phyloP scores from a whole-genome alignment of 1,140 invertebrate species.

The Phortica variegata region DNA sequence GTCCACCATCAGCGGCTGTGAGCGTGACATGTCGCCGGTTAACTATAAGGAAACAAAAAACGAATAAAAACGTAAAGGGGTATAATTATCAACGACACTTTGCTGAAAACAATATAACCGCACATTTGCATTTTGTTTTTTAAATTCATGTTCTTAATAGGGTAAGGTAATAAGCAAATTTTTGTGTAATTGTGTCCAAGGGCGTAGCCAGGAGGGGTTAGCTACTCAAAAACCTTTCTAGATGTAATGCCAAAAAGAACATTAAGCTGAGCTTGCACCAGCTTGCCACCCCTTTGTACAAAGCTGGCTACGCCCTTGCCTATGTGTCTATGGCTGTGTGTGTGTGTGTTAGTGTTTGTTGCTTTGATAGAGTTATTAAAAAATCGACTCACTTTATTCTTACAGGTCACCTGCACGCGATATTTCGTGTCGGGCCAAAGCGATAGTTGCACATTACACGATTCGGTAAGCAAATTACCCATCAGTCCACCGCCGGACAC shows the following conservation, averaged over 20 bases:
- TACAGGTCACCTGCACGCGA: conserved; percentile 70
- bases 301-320: no score
- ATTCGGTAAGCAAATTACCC: conserved; percentile 79
- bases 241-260: not conserved
- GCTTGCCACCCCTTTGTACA: not conserved
- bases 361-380: not conserved
- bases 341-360: not conserved
- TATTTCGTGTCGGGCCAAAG: conserved; percentile 79
- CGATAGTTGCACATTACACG: conserved; percentile 73
- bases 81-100: not conserved
- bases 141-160: not conserved
- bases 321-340: no score
- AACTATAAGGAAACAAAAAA: conserved; percentile 28
- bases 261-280: not conserved
- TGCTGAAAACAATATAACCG: not conserved
- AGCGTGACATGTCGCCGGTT: conserved; percentile 47
- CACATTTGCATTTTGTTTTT: no score
- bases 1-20: conserved; percentile 46
- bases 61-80: not conserved
- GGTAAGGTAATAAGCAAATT: no score
- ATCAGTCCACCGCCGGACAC: conserved; percentile 78
- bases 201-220: not conserved
- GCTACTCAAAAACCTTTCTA: not conserved
- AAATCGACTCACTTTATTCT: conserved; percentile 48
- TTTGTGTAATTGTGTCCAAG: not conserved